Percentiles rank a stretch among this genome's conserved stretches.
These are phyloP conservation scores for Camponotus vicinus DNA, from an alignment of 1,140 invertebrate genomes.

Conservation along the genomic window DNA sequence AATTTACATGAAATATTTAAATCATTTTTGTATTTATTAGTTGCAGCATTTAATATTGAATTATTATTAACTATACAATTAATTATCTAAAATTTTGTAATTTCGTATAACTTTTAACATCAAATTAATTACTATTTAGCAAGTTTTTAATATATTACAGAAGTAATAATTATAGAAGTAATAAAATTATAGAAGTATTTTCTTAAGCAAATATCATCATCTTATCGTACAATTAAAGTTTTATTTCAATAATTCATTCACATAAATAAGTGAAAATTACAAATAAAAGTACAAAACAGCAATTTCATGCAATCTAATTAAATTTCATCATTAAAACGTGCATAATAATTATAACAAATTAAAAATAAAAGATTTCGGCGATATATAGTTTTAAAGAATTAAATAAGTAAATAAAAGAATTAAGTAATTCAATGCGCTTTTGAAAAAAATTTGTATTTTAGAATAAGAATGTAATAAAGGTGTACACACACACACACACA, in stretches of 20 bases:
- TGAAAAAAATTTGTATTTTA: background rate
- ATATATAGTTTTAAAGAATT: background rate
- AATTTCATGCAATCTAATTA: background rate
- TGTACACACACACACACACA: too few species aligned
- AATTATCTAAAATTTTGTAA: background rate
- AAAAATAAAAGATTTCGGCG: background rate
- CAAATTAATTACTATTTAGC: background rate
- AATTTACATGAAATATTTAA: too few species aligned
- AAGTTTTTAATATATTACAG: too few species aligned
- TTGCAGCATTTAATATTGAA: background rate
- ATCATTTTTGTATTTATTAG: too few species aligned
- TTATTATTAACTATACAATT: too few species aligned
- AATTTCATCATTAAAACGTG: background rate
- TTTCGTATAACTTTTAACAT: background rate
- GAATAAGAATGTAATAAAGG: background rate
- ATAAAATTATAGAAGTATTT: too few species aligned
- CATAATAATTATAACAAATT: background rate
- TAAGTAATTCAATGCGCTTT: background rate
- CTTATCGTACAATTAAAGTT: background rate
- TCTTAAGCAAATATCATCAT: background rate
- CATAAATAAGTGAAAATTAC: background rate
- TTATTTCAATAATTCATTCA: background rate
- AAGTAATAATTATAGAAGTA: too few species aligned
- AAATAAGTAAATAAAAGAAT: background rate
- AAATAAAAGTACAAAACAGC: too few species aligned